Conservation (phyloP, 2,888 invertebrate species). For the Schrankia costaestrigalis region DNA sequence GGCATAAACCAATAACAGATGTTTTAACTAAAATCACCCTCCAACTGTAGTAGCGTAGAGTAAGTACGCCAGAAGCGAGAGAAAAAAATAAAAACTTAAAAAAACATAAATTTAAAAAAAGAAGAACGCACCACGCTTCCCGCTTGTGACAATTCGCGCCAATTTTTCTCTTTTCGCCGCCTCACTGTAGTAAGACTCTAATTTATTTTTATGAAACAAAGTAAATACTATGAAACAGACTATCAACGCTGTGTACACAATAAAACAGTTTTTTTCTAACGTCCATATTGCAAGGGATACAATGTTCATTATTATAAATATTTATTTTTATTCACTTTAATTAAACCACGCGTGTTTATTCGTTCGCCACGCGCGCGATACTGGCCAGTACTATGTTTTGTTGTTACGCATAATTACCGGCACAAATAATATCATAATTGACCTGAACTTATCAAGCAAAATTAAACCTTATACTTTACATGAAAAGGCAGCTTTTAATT, state of each 20-base stretch:
- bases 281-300: slow-evolving; percentile 65
- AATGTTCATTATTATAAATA: slow-evolving; percentile 56
- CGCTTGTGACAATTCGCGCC: slow-evolving; percentile 40
- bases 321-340: no score
- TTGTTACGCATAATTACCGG: no score
- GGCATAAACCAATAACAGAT: no score
- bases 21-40: no score
- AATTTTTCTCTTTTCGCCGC: slow-evolving; percentile 49
- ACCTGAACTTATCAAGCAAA: no score
- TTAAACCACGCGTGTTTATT: slow-evolving; percentile 13
- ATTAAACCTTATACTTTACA: no score
- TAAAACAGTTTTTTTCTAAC: slow-evolving; percentile 68
- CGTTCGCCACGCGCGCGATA: slow-evolving; percentile 22
- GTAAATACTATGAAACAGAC: slow-evolving; percentile 64
- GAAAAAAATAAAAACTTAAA: not conserved
- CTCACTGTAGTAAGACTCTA: slow-evolving; percentile 50
- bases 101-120: not conserved
- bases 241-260: slow-evolving; percentile 60
- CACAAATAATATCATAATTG: no score
- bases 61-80: no score
- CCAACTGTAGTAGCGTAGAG: no score
- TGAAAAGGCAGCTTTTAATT: no score
- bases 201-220: slow-evolving; percentile 62
- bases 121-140: slow-evolving; percentile 35
- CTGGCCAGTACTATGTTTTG: no score